Conservation (phyloP, 2,888 invertebrate genomes). For the Norana najaformis region DNA sequence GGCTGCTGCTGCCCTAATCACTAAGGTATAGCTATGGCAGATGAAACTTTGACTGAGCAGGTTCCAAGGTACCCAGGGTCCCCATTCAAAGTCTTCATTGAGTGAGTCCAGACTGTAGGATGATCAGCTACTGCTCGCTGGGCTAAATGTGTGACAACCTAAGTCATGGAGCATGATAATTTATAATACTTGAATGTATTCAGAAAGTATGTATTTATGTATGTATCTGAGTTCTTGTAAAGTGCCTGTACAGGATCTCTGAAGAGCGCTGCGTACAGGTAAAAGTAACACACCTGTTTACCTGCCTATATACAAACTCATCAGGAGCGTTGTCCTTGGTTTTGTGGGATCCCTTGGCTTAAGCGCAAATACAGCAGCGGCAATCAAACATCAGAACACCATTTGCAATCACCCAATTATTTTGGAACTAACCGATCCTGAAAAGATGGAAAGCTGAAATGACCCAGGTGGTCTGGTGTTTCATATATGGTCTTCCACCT, state of each 20-base stretch:
- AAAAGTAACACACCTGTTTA: too few species aligned
- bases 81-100: not conserved
- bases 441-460: not conserved
- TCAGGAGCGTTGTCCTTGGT: not conserved
- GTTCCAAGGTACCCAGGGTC: not conserved
- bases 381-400: not conserved
- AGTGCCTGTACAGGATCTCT: too few species aligned
- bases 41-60: not conserved
- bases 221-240: too few species aligned
- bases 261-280: too few species aligned
- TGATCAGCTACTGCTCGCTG: too few species aligned
- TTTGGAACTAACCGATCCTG: not conserved
- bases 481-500: not conserved
- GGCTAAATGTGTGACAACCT: not conserved
- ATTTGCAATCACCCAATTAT: not conserved
- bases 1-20: constrained; percentile 57
- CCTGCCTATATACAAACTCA: not conserved
- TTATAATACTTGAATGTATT: not conserved
- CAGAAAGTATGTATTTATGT: too few species aligned
- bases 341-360: not conserved
- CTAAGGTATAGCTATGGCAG: constrained; percentile 49
- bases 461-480: not conserved
- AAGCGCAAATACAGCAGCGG: not conserved
- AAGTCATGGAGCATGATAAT: not conserved
- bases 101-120: too few species aligned